Conservation (phyloP, 1,140 invertebrate species). For the Aphelinus atriplicis region DNA sequence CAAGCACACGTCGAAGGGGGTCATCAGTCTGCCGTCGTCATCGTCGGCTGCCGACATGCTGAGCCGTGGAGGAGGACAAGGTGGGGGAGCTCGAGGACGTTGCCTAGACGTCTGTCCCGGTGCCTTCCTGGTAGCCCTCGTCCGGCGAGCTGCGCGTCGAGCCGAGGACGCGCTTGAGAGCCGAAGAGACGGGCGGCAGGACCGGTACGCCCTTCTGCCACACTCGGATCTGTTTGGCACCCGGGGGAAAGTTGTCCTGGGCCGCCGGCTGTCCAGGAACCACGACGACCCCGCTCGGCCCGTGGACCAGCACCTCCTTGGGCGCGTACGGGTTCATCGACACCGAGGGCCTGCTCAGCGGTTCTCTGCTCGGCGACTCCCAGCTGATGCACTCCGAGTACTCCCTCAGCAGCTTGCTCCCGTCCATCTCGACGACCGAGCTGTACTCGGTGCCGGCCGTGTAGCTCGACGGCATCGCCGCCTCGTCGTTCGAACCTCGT, state of each 20-base stretch:
- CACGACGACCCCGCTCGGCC: slow-evolving; percentile 55
- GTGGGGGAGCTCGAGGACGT: neutral
- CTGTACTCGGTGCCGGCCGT: slow-evolving; percentile 51
- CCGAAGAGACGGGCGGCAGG: slow-evolving; percentile 83
- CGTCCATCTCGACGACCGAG: slow-evolving; percentile 69
- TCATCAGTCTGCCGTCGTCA: neutral
- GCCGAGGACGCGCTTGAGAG: slow-evolving; percentile 80
- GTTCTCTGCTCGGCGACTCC: slow-evolving; percentile 68
- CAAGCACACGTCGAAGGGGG: neutral
- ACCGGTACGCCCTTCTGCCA: slow-evolving; percentile 87
- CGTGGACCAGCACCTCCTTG: slow-evolving; percentile 81
- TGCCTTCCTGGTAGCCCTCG: slow-evolving; percentile 91
- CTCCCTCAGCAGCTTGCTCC: slow-evolving; percentile 74
- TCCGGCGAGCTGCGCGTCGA: slow-evolving; percentile 84
- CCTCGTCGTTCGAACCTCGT: slow-evolving; percentile 57
- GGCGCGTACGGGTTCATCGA: slow-evolving; percentile 72
- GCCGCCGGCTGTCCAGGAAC: slow-evolving; percentile 47
- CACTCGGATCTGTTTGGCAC: slow-evolving; percentile 81
- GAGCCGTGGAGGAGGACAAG: neutral
- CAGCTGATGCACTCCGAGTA: slow-evolving; percentile 69
- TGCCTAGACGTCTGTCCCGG: slow-evolving; percentile 87
- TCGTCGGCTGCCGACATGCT: neutral
- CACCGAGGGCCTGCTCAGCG: slow-evolving; percentile 42
- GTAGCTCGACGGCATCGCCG: slow-evolving; percentile 46
- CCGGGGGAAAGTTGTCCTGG: slow-evolving; percentile 61